Percentiles rank a stretch among this genome's conserved stretches.
Conservation (phyloP, 2,888 invertebrate species). For the Micoletzkya japonica region DNA sequence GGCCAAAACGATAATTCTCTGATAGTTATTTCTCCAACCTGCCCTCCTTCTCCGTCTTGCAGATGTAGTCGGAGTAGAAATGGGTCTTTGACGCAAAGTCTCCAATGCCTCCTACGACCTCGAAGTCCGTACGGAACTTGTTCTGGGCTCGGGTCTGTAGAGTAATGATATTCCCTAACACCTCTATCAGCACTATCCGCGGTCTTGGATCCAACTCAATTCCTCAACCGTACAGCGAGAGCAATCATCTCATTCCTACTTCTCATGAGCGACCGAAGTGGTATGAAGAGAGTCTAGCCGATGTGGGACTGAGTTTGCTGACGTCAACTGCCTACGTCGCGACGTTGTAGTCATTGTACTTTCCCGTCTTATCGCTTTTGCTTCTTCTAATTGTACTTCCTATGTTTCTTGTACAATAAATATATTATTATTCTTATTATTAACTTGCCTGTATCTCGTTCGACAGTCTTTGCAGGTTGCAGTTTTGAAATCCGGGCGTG, state of each 20-base stretch:
- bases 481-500: slow-evolving; percentile 38
- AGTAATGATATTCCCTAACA: neutral
- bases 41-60: slow-evolving; percentile 49
- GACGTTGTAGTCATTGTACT: too few species aligned
- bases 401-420: neutral
- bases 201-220: too few species aligned
- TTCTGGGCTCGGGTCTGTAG: slow-evolving; percentile 36
- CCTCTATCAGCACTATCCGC: too few species aligned
- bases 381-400: too few species aligned
- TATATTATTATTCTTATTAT: neutral
- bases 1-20: neutral
- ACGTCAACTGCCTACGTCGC: too few species aligned
- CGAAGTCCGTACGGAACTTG: slow-evolving; percentile 56
- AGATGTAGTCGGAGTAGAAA: slow-evolving; percentile 50
- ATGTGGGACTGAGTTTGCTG: neutral
- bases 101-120: slow-evolving; percentile 50
- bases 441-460: slow-evolving; percentile 41
- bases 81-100: slow-evolving; percentile 58
- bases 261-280: too few species aligned
- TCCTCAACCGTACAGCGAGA: too few species aligned
- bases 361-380: too few species aligned
- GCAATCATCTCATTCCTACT: too few species aligned
- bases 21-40: slow-evolving; percentile 22
- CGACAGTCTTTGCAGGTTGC: slow-evolving; percentile 55
- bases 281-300: too few species aligned